Base-by-base conservation (phyloP, 2,113 vertebrate genomes). In the Cinclus cinclus region DNA sequence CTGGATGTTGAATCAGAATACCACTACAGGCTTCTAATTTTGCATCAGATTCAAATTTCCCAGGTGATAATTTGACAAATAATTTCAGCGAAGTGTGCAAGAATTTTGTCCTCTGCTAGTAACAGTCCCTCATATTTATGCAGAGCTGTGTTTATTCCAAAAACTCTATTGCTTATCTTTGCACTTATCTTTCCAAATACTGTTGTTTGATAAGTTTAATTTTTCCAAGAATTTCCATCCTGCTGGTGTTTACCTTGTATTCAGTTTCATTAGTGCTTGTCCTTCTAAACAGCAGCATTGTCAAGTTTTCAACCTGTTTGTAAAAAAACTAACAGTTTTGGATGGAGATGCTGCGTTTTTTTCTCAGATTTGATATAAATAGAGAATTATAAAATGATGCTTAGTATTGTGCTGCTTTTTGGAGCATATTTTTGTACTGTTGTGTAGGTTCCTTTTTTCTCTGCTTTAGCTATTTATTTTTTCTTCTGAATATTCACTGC, bases 381-480 rank as follows among this genome's bases (percentile, higher is more conserved):
- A 73, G 5, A 11, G 19, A 77, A 74, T 39, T 78, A 24, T 67
- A 80, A 80, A 33, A 33, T 74, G 5, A 7, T 87, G 16, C 49
- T 88, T 92, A 79, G 7, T 35, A 42, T 22, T 13, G 5, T 56
- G 30, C 17, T 50, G 39, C 27, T 74, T 88, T 83, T 80, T 49
- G 25, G 23, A 62, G 53, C 25, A 5, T 56, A 35, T 50, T 93
- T 94, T 95, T 89, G 7, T 77, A 50, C 16, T 77, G 30, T 55
- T 73, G 15, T 28, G 65, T 56, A 49, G 10, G 11, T 41, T 70
- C 42, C 44, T 70, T 62, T 58, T 49, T 87, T 20, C 39, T 79
- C 56, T 73, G n/a, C n/a, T 81, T 80, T 65, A 90, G 37, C 41
- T 87, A 52, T 90, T 96, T 95, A 42, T 76, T 94, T 97, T 89